Percentiles rank a stretch among this genome's conserved stretches.
These are phyloP conservation scores for Pollenia griseotomentosa DNA, from an alignment of 2,888 invertebrate species.

Conservation along the genomic window DNA sequence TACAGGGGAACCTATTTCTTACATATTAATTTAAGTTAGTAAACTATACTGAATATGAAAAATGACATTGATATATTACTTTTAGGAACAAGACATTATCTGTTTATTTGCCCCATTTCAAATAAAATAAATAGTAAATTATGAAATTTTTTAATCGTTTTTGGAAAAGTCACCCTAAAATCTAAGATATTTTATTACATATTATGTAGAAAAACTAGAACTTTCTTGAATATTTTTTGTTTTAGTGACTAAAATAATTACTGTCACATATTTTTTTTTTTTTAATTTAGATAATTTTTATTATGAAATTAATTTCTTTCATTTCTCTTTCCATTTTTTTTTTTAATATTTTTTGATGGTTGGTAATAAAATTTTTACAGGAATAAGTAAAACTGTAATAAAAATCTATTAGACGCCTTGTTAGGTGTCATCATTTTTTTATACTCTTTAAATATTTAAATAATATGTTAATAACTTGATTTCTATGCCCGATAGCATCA, in stretches of 20 bases:
- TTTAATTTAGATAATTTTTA: not conserved
- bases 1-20: not conserved
- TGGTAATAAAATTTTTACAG: not conserved
- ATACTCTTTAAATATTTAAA: constrained; percentile 18
- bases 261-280: not conserved
- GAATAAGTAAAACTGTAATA: constrained; percentile 22
- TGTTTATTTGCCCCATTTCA: constrained; percentile 44
- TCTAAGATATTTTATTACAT: not conserved
- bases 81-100: constrained; percentile 30
- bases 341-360: not conserved
- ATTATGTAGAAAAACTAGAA: not conserved
- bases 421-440: constrained; percentile 58
- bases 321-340: not conserved
- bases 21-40: constrained; percentile 6
- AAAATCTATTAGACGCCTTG: constrained; percentile 59
- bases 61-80: constrained; percentile 51
- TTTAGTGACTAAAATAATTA: not conserved
- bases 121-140: constrained; percentile 6
- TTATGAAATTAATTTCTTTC: too few relatives aligned
- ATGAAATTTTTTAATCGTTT: not conserved
- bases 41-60: not conserved
- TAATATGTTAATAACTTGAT: constrained; percentile 19
- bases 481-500: not conserved
- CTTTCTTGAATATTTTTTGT: too few relatives aligned
- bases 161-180: constrained; percentile 46